phyloP scores from a whole-genome alignment of 1,140 invertebrate species.

The Elysia chlorotica region DNA sequence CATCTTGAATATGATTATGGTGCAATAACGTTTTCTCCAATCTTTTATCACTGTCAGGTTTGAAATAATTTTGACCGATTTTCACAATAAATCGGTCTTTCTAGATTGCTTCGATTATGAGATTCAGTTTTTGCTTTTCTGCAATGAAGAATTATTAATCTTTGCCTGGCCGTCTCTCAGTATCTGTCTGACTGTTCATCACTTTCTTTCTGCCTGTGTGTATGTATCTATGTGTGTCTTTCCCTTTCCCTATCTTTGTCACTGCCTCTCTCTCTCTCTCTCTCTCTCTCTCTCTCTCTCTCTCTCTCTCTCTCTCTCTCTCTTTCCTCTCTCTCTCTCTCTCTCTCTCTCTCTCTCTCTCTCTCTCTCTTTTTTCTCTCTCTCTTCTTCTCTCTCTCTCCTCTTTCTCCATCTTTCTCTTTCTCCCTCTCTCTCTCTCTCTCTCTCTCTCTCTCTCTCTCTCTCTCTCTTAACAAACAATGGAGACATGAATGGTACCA shows the following conservation, averaged over 20 bases:
- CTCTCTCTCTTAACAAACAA: not conserved
- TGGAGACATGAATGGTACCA: too few species aligned
- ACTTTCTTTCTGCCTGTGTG: not conserved
- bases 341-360: not conserved
- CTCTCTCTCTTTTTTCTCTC: conserved; percentile 10
- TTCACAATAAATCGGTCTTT: too few species aligned
- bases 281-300: conserved; percentile 18
- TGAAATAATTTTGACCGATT: too few species aligned
- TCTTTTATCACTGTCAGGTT: too few species aligned
- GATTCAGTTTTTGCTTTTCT: too few species aligned
- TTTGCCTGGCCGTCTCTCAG: not conserved
- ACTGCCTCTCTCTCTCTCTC: conserved; percentile 28
- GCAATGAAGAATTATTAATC: too few species aligned
- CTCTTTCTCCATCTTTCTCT: not conserved
- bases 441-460: not conserved
- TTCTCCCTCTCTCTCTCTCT: not conserved
- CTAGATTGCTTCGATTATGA: too few species aligned
- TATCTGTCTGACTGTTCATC: not conserved
- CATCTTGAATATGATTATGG: too few species aligned
- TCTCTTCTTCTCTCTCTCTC: conserved; percentile 21
- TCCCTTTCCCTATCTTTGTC: conserved; percentile 23
- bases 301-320: conserved; percentile 2
- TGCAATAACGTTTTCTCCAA: too few species aligned
- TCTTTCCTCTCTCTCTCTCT: not conserved
- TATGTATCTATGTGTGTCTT: not conserved